Base-by-base conservation (phyloP, 2,113 vertebrate genomes). In the Cyanoramphus novaezelandiae region DNA sequence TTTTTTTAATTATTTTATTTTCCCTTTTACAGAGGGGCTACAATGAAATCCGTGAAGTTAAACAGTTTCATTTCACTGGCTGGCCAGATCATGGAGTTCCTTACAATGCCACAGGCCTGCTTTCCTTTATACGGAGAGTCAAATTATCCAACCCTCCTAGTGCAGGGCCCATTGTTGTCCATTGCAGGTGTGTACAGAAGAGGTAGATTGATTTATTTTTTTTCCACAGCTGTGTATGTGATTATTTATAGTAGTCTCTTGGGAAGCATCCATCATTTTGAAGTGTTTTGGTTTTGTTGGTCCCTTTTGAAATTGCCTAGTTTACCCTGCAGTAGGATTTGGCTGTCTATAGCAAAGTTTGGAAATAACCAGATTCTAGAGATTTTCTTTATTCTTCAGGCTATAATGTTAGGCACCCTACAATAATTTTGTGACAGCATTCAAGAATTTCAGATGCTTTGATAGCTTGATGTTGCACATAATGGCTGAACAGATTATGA, bases 21-120 rank as follows among this genome's bases (percentile, higher is more conserved):
- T 60, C 2, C 94, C 9, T 94, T 93, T 91, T 83, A 35, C 98
- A 99, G 99, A 98, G 99, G 83, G 99, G 99, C 23, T 99, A 99
- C 97, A 99, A 98, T 80, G 99, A 99, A 98, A 99, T 99, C 84
- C 98, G 99, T 29, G 99, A 99, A 96, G 99, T 99, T 82, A 99
- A 99, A 91, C 99, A 99, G 97, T 99, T 99, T 95, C 99, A 99
- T 95, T 99, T 99, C 97, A 99, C 99, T 11, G 99, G 99, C 95
- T 99, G 99, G 99, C 99, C 99, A 55, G 99, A 99, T 95, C 99
- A 99, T 52, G 99, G 99, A 49, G 99, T 99, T 50, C 99, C 99
- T 23, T 99, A 99, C 97, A 99, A 99, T 37, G 99, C 99, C 67
- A 99, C 99, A 1, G 99, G 99, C 82, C 98, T 99, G 14, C 98